Base-by-base conservation (phyloP, 1,140 invertebrate species). In the Centruroides vittatus region DNA sequence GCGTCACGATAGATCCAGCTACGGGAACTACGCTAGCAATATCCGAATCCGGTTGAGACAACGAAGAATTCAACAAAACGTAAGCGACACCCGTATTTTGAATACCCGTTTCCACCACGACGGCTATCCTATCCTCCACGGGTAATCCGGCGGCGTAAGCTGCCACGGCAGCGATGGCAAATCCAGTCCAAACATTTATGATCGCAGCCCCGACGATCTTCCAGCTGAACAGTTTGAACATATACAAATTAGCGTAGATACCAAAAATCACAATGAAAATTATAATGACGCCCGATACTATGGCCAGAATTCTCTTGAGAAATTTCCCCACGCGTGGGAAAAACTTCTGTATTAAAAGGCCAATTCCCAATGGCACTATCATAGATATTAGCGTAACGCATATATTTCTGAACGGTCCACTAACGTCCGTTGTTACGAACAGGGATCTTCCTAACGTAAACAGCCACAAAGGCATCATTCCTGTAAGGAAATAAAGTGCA, bases 401-500 rank as follows among this genome's bases (percentile, higher is more conserved):
- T 58, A 98, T 92, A 35, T 84, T 84, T 1, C 65, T 60, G 71
- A 93, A 96, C 0, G 94, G 94, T 34, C 96, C 84, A 35, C 72
- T 74, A 4, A 93, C 78, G 57, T 83, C 75, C 0, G 80, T 84
- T 60, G 81, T 78, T 1, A 78, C 74, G 68, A 91, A 88, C n/a
- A 95, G 83, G 47, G 61, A 61, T 65, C 78, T 80, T 0, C 93
- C 93, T n/a, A 98, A 78, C 0, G 90, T 89, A 70, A 93, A 90
- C n/a, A 94, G 75, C 94, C 94, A 98, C 3, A 92, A 71, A 0
- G 93, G 93, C 80, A 98, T 93, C 76, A 94, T 87, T n/a, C 77
- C 89, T 91, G 73, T 7, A 78, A 78, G 23, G 23, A 23, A 23
- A 56, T 64, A 63, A 71, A 47, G 41, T 41, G 0, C 51, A 53